A percentile compares a stretch with the other conserved stretches of the same genome.
Evolutionary conservation across 2,888 invertebrate genomes (phyloP).

Genomic region (Tenthredo mesomela): DNA sequence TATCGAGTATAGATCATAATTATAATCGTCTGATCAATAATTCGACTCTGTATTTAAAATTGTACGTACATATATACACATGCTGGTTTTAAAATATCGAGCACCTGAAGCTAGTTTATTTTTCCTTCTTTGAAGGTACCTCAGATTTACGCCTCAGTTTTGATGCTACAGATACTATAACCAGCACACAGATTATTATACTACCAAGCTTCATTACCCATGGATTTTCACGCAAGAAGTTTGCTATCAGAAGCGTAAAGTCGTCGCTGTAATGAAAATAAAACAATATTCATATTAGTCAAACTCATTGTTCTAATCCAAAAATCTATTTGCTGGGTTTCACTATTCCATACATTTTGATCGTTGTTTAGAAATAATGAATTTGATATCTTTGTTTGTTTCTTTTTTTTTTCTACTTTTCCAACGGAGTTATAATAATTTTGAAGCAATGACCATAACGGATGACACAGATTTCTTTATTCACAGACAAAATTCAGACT

Average conservation of each 20-base stretch:
- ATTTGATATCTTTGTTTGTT: neutral
- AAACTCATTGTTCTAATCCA: too few relatives aligned
- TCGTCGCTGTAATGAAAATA: slow-evolving; percentile 81
- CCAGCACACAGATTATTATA: slow-evolving; percentile 77
- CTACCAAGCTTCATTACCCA: slow-evolving; percentile 80
- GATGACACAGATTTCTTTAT: neutral
- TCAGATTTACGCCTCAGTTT: slow-evolving; percentile 71
- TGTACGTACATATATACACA: slow-evolving; percentile 22
- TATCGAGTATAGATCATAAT: neutral
- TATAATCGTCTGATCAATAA: neutral
- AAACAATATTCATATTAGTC: neutral
- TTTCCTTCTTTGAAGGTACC: slow-evolving; percentile 70
- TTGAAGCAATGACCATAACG: neutral
- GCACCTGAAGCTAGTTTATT: slow-evolving; percentile 57
- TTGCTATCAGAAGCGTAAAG: slow-evolving; percentile 80
- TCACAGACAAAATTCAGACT: neutral
- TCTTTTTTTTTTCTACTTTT: neutral
- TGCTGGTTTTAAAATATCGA: neutral
- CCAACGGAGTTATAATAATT: neutral
- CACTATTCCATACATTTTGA: neutral
- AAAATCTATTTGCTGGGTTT: too few relatives aligned
- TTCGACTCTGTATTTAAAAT: slow-evolving; percentile 6
- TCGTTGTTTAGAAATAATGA: neutral
- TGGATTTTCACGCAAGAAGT: slow-evolving; percentile 80
- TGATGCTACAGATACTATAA: slow-evolving; percentile 75